These are phyloP conservation scores for Drosophila putrida DNA, from an alignment of 2,888 invertebrate species.

Conservation along the genomic window DNA sequence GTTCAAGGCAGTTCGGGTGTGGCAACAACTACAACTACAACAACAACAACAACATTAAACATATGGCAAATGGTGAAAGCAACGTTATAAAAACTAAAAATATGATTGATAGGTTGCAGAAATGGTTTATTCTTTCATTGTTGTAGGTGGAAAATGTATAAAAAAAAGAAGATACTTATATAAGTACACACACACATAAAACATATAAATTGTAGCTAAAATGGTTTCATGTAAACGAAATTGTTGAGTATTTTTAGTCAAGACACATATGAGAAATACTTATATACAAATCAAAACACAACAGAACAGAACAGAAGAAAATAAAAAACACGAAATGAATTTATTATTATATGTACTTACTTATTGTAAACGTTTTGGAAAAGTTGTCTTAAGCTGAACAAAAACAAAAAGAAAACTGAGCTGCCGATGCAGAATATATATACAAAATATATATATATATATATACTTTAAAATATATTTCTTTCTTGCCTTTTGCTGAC, in stretches of 20 bases:
- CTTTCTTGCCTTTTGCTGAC: conserved; percentile 68
- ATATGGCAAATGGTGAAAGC: conserved; percentile 76
- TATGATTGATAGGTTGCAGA: conserved; percentile 47
- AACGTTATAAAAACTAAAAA: conserved; percentile 37
- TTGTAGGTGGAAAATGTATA: conserved; percentile 32
- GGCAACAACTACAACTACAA: conserved; percentile 33
- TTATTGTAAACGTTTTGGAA: conserved; percentile 21
- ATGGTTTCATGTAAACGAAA: conserved; percentile 85
- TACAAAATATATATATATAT: neutral
- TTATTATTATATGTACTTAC: conserved; percentile 43
- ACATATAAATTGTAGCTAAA: conserved; percentile 75
- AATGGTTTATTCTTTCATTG: conserved; percentile 56
- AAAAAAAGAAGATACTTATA: conserved; percentile 26
- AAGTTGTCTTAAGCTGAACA: conserved; percentile 23
- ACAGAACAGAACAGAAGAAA: neutral
- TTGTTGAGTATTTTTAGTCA: conserved; percentile 85
- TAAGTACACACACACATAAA: conserved; percentile 34
- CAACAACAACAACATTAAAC: conserved; percentile 53
- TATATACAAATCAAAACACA: conserved; percentile 26
- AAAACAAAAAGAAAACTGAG: conserved; percentile 15
- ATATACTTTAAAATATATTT: neutral
- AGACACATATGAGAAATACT: conserved; percentile 24
- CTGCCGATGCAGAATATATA: conserved; percentile 20
- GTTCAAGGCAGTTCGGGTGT: conserved; percentile 38
- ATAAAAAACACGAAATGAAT: conserved; percentile 37